Evolutionary conservation across 30 jellyfish, hydroid and myxozoan genomes (phyloP).

Genomic region (Cassiopea andromeda): DNA sequence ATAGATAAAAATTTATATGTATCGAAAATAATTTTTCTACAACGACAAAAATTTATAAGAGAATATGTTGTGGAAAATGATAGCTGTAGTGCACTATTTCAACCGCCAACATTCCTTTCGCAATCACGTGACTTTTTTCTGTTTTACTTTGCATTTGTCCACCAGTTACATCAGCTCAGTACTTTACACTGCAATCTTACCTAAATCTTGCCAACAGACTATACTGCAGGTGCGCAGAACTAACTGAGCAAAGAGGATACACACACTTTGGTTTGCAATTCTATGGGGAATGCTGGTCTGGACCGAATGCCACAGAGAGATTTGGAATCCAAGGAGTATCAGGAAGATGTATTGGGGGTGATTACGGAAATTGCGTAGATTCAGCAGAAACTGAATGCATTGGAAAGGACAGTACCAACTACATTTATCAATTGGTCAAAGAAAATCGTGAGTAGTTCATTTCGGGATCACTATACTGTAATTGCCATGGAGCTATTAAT

Average conservation of each 20-base stretch:
- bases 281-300: conserved; percentile 99
- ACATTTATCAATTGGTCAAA: conserved; percentile 66
- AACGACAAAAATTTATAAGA: too few species aligned
- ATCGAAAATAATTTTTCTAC: too few species aligned
- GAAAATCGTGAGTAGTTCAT: conserved; percentile 30
- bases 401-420: conserved; percentile 85
- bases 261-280: conserved; percentile 88
- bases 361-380: conserved; percentile 74
- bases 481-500: too few species aligned
- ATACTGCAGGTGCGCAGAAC: conserved; percentile 90
- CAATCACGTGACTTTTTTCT: too few species aligned
- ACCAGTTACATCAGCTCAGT: too few species aligned
- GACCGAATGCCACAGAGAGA: conserved; percentile 60
- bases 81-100: too few species aligned
- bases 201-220: conserved; percentile 43
- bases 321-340: conserved; percentile 76
- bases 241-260: conserved; percentile 64
- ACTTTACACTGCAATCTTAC: too few species aligned
- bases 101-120: too few species aligned
- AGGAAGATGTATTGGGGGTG: conserved; percentile 80
- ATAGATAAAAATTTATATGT: too few species aligned
- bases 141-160: too few species aligned
- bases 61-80: too few species aligned
- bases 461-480: too few species aligned
- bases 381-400: conserved; percentile 79